These are phyloP conservation scores for Ceratina australensis DNA, from an alignment of 1,140 invertebrate species.

Conservation along the genomic window DNA sequence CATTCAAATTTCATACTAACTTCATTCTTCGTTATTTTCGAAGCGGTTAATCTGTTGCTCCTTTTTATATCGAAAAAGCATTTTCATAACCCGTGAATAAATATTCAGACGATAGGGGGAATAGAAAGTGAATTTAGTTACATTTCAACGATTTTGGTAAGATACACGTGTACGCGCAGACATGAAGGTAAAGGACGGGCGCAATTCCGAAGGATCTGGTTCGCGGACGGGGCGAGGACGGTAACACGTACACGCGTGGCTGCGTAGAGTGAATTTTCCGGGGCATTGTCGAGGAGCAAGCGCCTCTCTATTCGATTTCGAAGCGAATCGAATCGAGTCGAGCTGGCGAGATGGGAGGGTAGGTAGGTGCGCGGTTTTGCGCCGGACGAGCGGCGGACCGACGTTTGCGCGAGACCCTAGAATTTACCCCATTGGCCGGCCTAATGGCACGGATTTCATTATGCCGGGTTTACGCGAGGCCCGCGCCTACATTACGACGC, in stretches of 20 bases:
- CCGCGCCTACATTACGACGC: conserved; percentile 29
- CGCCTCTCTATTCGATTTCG: conserved; percentile 59
- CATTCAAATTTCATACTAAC: too few species aligned
- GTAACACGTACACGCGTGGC: conserved; percentile 26
- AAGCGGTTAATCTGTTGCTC: too few species aligned
- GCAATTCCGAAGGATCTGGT: too few species aligned
- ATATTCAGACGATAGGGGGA: neutral
- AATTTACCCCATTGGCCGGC: conserved; percentile 59
- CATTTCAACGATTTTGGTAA: too few species aligned
- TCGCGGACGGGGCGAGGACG: too few species aligned
- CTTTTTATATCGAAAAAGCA: too few species aligned
- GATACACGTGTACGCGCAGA: neutral
- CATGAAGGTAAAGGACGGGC: neutral
- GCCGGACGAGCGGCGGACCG: conserved; percentile 61
- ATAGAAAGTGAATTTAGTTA: neutral
- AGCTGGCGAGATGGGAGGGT: neutral
- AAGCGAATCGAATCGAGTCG: conserved; percentile 52
- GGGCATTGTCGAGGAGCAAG: conserved; percentile 55
- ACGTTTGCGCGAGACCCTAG: conserved; percentile 56
- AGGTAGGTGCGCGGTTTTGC: conserved; percentile 5
- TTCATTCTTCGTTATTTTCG: too few species aligned
- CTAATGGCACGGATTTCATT: conserved; percentile 69
- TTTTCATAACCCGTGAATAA: too few species aligned
- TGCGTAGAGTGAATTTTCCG: conserved; percentile 53
- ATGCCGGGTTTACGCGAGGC: conserved; percentile 53